A percentile compares a stretch with the other conserved stretches of the same genome.
Evolutionary conservation across 2,888 invertebrate species (phyloP).

Genomic region (Brenthis hecate): DNA sequence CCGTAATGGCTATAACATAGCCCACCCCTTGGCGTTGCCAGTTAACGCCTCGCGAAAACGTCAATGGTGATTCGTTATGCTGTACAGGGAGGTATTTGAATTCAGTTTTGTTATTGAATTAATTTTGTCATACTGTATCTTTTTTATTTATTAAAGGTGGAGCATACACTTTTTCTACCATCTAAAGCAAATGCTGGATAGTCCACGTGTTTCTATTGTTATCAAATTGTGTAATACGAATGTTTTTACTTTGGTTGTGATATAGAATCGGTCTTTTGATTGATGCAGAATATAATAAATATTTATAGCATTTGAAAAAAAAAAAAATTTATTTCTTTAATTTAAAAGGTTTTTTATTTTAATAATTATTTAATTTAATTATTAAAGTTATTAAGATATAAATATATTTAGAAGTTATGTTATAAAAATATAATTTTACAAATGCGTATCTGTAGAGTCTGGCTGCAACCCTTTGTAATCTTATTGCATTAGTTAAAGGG

Average conservation of each 20-base stretch:
- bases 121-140: no score
- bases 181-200: no score
- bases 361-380: not conserved
- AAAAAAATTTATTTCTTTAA: no score
- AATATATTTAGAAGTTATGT: not conserved
- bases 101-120: not conserved
- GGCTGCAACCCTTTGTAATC: slow-evolving; percentile 73
- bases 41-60: slow-evolving; percentile 70
- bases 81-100: slow-evolving; percentile 50
- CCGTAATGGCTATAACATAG: slow-evolving; percentile 64
- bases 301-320: no score
- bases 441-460: slow-evolving; percentile 54
- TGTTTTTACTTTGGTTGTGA: no score
- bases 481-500: slow-evolving; percentile 78
- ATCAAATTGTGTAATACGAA: no score
- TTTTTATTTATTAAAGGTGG: no score
- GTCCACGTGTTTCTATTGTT: no score
- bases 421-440: not conserved
- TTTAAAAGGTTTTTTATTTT: no score
- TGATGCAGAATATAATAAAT: no score
- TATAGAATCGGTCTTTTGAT: no score
- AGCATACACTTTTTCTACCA: no score
- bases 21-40: slow-evolving; percentile 60
- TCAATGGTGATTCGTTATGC: slow-evolving; percentile 68
- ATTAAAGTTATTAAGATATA: not conserved